Conservation (phyloP, 2,113 vertebrate genomes). For the Xiphorhynchus elegans region DNA sequence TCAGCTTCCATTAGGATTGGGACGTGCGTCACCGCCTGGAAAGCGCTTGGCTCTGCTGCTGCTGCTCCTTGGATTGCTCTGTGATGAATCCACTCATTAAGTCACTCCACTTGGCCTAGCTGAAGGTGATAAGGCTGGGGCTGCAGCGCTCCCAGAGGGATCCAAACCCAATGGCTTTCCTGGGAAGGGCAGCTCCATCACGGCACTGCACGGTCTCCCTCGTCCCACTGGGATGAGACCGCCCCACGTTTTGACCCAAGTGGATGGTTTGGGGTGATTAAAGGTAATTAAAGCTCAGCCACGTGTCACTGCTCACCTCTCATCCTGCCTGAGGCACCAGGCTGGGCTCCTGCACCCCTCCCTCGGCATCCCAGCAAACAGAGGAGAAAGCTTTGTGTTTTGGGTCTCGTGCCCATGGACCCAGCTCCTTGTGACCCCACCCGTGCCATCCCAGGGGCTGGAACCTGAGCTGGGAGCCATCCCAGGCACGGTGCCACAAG, state of each 20-base stretch:
- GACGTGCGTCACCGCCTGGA: not conserved
- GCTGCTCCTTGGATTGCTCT: slow-evolving; percentile 3
- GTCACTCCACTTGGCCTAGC: not conserved
- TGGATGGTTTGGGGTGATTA: not conserved
- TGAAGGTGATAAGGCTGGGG: not conserved
- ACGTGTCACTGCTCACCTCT: not conserved
- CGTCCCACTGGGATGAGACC: not conserved
- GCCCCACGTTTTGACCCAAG: no score
- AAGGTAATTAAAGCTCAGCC: not conserved
- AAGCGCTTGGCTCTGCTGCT: not conserved
- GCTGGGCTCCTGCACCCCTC: not conserved
- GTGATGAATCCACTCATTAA: slow-evolving; percentile 16
- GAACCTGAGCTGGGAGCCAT: not conserved
- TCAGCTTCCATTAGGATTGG: slow-evolving; percentile 1
- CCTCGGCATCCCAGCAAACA: not conserved
- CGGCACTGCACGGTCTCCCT: accelerated
- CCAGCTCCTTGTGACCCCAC: not conserved
- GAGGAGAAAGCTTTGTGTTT: not conserved
- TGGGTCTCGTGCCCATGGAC: not conserved
- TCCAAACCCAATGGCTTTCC: not conserved
- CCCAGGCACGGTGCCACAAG: not conserved
- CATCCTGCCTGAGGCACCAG: accelerated
- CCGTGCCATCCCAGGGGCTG: accelerated
- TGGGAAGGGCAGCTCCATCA: not conserved
- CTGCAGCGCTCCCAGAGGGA: not conserved